A percentile compares a stretch with the other conserved stretches of the same genome.
Evolutionary conservation across 2,113 vertebrate species (phyloP).

Genomic region (Dasypus novemcinctus): DNA sequence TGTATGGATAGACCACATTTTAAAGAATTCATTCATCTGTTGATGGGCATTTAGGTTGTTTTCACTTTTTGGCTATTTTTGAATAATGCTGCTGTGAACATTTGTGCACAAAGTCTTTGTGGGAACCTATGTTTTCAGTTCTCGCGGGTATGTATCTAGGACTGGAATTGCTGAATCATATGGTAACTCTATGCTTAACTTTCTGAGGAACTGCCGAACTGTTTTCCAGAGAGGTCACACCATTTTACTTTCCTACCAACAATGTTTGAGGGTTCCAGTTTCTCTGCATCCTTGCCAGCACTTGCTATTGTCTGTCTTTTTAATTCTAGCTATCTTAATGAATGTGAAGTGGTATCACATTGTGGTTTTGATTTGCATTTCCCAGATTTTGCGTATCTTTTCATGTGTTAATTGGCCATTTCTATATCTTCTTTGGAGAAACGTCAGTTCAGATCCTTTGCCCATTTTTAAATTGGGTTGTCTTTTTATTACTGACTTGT

Average conservation of each 20-base stretch:
- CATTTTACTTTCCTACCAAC: neutral
- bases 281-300: neutral
- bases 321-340: neutral
- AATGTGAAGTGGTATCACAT: neutral
- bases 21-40: neutral
- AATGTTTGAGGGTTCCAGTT: neutral
- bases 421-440: constrained; percentile 42
- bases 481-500: constrained; percentile 24
- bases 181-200: neutral
- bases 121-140: neutral
- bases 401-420: neutral
- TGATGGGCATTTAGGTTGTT: neutral
- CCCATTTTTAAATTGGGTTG: neutral
- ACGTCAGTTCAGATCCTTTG: neutral
- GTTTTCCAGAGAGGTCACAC: neutral
- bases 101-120: neutral
- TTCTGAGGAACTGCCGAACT: neutral
- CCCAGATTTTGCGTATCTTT: neutral
- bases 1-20: neutral
- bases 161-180: neutral
- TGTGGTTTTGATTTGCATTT: constrained; percentile 22
- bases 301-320: neutral
- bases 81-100: neutral
- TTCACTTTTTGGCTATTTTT: neutral
- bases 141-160: neutral